Base-by-base conservation (phyloP, 1,140 invertebrate species). In the Hycleus phaleratus region DNA sequence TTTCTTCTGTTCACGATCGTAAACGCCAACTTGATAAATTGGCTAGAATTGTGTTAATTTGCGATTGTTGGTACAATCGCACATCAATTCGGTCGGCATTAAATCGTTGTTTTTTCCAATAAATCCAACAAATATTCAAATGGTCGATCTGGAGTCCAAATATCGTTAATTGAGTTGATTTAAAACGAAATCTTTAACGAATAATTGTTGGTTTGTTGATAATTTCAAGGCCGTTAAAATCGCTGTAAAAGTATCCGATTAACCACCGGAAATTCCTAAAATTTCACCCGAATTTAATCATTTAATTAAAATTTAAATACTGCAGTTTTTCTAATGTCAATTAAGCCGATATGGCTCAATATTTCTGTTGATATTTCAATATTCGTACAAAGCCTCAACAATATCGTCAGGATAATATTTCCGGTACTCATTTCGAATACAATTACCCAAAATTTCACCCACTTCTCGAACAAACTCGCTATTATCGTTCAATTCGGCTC, bases 11-110 rank as follows among this genome's bases (percentile, higher is more conserved):
- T 32, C 32, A 18, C 18, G 1, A 0, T 81, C 78, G 75, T 95
- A 98, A 5, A 97, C 72, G 11, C 88, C 94, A 46, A 98, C 84
- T 73, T 88, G 81, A 73, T 88, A 95, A 95, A 46, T 84, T 82
- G 0, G 91, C 81, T 43, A 93, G 69, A 38, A 97, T 74, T 1
- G 92, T 93, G 66, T 86, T 90, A 45, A 75, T 76, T 3, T 88
- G 93, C 43, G 83, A 78, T 68, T 91, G 78, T 25, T 82, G 84
- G 24, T 95, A 82, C 0, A 97, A 70, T 66, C 93, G 81, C 4
- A 91, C 83, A 75, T 97, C 94, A 10, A 78, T 60, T 8, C 78
- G 77, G 51, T 73, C 81, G 5, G 77, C 57, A 8, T 77, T 78
- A 18, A 18, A 18, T 18, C 18, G 18, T 58, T 74, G 82, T 72